Evolutionary conservation across 1,140 invertebrate genomes (phyloP), one percentile per base, ranked within the genome.

Genomic region (Papilio dardanus): DNA sequence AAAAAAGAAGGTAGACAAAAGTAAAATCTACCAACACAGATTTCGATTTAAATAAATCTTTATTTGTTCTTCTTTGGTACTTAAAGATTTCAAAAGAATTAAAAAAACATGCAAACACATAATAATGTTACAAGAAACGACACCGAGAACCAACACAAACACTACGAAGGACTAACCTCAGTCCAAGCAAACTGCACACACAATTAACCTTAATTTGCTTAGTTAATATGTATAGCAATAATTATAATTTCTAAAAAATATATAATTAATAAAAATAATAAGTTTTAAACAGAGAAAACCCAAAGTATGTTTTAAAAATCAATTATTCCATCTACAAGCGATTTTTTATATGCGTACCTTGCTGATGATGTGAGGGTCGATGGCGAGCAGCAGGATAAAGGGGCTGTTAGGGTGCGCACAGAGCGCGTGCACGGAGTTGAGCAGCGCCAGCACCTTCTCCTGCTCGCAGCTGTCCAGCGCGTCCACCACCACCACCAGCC

Each of bases 381-480:
- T 98, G 0, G 98, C 98, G 71, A 99, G 94, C 69, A 99, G 96
- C 75, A 98, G 96, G 81, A 99, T 97, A 93, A 99, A 99, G 0
- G 98, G 98, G 76, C 97, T 96, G 86, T 97, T 96, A 8, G 97
- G 96, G 88, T 99, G 97, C 33, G 97, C 98, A 90, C 99, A 99
- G 33, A 99, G 94, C 21, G 99, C 97, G 92, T 99, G 97, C 40
- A 99, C 97, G 3, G 98, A 98, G 94, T 99, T 99, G 24, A 99
- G 94, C 31, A 99, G 95, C 0, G 97, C 95, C 6, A 99, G 93
- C 19, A 99, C 98, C 92, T 99, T 98, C 84, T 99, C 98, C 88
- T 99, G 99, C 89, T 99, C 99, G 88, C 98, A 99, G 87, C 97
- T 99, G 92, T 99, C 99, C 78, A 99, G 92, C 1, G 99, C 99